phyloP scores from a whole-genome alignment of 2,888 invertebrate genomes.

The Andrena haemorrhoa region DNA sequence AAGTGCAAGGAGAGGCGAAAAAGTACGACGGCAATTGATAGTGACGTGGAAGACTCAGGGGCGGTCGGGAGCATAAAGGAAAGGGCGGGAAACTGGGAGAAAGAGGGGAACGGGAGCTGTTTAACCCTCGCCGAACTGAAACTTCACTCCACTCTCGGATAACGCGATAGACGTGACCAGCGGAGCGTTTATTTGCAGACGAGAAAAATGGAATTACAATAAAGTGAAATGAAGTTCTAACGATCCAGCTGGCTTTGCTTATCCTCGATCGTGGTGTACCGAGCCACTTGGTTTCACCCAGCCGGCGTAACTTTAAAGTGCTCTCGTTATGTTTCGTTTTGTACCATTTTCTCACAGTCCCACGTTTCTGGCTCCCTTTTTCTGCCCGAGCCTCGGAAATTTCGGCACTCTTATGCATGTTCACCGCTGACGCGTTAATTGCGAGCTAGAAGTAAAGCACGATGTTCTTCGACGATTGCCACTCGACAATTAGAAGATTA shows the following conservation, averaged over 20 bases:
- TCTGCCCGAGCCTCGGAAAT: conserved; percentile 18
- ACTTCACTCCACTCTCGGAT: conserved; percentile 68
- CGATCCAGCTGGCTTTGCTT: conserved; percentile 59
- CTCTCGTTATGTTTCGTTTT: conserved; percentile 66
- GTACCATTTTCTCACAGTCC: conserved; percentile 44
- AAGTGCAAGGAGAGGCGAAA: conserved; percentile 11
- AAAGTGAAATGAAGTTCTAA: conserved; percentile 78
- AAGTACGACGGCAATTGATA: conserved; percentile 20
- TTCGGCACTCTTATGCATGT: conserved; percentile 26
- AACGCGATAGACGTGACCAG: conserved; percentile 77
- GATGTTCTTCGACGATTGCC: conserved; percentile 35
- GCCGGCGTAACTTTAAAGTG: conserved; percentile 63
- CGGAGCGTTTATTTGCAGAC: conserved; percentile 78
- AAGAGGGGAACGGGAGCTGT: conserved; percentile 62
- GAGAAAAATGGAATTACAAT: conserved; percentile 79
- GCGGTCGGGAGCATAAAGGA: conserved; percentile 8
- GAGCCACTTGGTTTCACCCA: conserved; percentile 7
- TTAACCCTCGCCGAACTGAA: conserved; percentile 73
- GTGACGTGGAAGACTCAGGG: conserved; percentile 13
- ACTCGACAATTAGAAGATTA: conserved; percentile 18
- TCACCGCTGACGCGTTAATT: not conserved
- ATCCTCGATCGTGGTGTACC: conserved; percentile 45
- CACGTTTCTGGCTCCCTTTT: conserved; percentile 16
- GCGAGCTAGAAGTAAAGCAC: not conserved
- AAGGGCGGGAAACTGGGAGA: conserved; percentile 8